Evolutionary conservation across 2,888 invertebrate species (phyloP), one percentile per base, ranked within the genome.

Genomic region (Hemaris fuciformis): DNA sequence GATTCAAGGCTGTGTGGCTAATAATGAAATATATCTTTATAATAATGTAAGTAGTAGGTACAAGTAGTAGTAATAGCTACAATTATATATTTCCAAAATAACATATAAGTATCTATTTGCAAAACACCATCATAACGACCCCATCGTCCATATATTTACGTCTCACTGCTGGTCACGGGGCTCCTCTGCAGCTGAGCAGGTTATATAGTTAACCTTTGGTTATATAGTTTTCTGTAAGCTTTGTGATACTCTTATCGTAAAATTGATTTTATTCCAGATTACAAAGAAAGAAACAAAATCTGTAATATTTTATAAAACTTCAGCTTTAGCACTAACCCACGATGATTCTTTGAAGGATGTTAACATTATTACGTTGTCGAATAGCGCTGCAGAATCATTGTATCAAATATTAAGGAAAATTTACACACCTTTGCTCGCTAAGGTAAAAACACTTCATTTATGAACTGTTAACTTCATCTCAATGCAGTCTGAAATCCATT

Each of bases 251-350:
- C 15, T 59, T 45, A 27, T 13, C 18, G 10, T 2, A 15, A 22
- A 25, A 15, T 34, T 46, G 25, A 38, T 64, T 64, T 18, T 43
- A 46, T 83, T 85, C 68, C 75, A 91, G 89, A 80, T 89, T 59
- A 79, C 85, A 67, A 72, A 74, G 63, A 71, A 75, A 56, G 76
- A 76, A 64, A 76, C 76, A 1, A 88, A 85, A 67, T 87, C 85
- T n/a, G 79, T 93, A 48, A 76, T 92, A 69, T 92, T 93, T 69
- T 93, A 89, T 67, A 93, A 93, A 74, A 84, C 79, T 42, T 69
- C 75, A 59, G 72, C 84, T 3, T 71, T 79, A 66, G 80, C 80
- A 45, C 69, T 90, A 31, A 76, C 75, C 27, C 64, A 72, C 59
- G 79, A 81, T 23, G 83, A 88, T 73, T 73, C 79, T 58, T 61